phyloP scores from a whole-genome alignment of 2,888 invertebrate species.

The Heliconius cydno region DNA sequence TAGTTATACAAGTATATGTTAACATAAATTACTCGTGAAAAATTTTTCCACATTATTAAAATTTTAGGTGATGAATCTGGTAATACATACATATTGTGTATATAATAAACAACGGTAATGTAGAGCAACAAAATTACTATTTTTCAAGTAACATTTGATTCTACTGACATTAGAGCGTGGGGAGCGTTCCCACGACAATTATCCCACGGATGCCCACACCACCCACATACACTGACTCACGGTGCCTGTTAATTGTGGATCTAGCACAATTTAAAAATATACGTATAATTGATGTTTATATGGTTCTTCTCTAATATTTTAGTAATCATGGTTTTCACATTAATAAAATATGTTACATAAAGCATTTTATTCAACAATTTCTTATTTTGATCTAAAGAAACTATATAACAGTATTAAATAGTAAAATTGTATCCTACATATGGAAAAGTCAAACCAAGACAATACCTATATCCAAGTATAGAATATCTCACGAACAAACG shows the following conservation, averaged over 20 bases:
- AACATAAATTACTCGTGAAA: neutral
- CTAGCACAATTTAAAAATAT: neutral
- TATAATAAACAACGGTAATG: neutral
- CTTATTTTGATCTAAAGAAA: too few species aligned
- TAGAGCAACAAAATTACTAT: neutral
- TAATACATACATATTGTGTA: neutral
- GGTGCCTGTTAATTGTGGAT: slow-evolving; percentile 29
- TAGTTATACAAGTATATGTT: neutral
- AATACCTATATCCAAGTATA: neutral
- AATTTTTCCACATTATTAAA: neutral
- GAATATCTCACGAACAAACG: slow-evolving; percentile 17
- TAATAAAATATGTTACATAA: neutral
- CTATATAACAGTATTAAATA: too few species aligned
- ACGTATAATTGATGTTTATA: neutral
- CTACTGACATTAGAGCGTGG: slow-evolving; percentile 39
- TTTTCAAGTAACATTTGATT: too few species aligned
- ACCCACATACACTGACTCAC: slow-evolving; percentile 54
- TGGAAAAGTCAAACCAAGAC: neutral
- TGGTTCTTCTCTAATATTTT: neutral
- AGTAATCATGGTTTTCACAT: neutral
- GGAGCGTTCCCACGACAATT: slow-evolving; percentile 78
- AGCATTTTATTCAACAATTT: neutral
- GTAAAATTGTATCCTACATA: neutral
- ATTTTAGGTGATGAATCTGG: neutral
- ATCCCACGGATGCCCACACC: slow-evolving; percentile 64